Evolutionary conservation across 2,113 vertebrate species (phyloP), one percentile per base, ranked within the genome.

Genomic region (Lonchura striata): DNA sequence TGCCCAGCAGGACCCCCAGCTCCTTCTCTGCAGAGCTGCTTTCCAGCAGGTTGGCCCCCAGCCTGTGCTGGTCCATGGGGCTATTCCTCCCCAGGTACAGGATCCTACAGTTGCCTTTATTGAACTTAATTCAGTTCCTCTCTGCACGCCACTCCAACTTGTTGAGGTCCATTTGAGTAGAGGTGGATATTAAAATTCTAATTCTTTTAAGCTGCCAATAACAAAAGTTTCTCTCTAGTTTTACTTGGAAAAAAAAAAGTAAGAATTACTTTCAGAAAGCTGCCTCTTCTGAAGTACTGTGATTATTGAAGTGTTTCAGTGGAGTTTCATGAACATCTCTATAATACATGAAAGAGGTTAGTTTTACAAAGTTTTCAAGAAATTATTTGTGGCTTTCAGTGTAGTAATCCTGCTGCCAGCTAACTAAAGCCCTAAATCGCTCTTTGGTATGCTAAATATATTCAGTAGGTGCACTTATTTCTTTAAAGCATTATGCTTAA

Each of bases 281-380:
- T 77, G 1, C 4, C 4, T 50, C 0, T 69, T 61, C 12, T 49
- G 35, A 71, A 66, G 11, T 56, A 12, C 2, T 1, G 0, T 21
- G 3, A 4, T 66, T 46, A 35, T 8, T 53, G 25, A 82, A 64
- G 6, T 57, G 24, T 20, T n/a, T 88, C 30, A 50, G 11, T 39
- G 33, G 27, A 46, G 12, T 65, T 79, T 3, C 2, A 12, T 31
- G 15, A 65, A 9, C 3, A 5, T 52, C 47, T 2, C 3, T 39
- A 4, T 70, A 61, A 15, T 13, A 15, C 1, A 1, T 72, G 44
- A n/a, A 39, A 57, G 35, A 50, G 12, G 28, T 42, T 86, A 9
- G 8, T 77, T 80, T 77, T 57, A 61, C 0, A 5, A 47, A 50
- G 6, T 74, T 74, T 90, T 57, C 11, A 59, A 9, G 22, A 57